Evolutionary conservation across 2,797 vertebrate genomes (phyloP).

Genomic region (Leptodactylus fallax): DNA sequence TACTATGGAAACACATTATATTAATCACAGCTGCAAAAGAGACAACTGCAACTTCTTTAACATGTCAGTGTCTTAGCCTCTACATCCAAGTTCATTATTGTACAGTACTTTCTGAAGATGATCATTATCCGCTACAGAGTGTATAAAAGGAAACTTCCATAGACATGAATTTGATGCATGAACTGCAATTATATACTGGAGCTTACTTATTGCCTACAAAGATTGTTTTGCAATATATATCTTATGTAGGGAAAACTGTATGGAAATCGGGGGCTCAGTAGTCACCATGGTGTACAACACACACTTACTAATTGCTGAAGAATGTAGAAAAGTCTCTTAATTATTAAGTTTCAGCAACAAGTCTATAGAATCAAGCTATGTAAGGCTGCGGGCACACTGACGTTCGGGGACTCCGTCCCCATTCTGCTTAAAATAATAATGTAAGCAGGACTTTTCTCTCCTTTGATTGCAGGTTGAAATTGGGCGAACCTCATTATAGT

Average conservation of each 20-base stretch:
- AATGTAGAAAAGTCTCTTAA: too few species aligned
- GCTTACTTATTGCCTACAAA: too few species aligned
- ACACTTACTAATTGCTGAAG: too few species aligned
- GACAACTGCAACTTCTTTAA: slow-evolving; percentile 39
- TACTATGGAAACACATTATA: slow-evolving; percentile 50
- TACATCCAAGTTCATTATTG: slow-evolving; percentile 33
- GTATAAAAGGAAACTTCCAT: not conserved
- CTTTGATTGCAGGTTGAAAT: too few species aligned
- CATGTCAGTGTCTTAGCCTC: slow-evolving; percentile 27
- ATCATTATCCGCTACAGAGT: slow-evolving; percentile 30
- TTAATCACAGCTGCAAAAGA: slow-evolving; percentile 21
- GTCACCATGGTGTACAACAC: not conserved
- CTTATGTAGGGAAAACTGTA: not conserved
- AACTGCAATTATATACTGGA: not conserved
- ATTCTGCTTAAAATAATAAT: too few species aligned
- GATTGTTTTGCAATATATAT: not conserved
- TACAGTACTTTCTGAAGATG: slow-evolving; percentile 33
- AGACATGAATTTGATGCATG: not conserved
- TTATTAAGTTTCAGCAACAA: too few species aligned
- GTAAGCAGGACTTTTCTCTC: too few species aligned
- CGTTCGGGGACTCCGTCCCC: too few species aligned
- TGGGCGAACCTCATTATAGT: too few species aligned
- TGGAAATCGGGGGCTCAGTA: not conserved
- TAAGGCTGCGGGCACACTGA: too few species aligned
- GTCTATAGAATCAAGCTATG: too few species aligned